Conservation (phyloP, 37 sponge, comb jelly and placozoan genomes). For the Spongilla lacustris region DNA sequence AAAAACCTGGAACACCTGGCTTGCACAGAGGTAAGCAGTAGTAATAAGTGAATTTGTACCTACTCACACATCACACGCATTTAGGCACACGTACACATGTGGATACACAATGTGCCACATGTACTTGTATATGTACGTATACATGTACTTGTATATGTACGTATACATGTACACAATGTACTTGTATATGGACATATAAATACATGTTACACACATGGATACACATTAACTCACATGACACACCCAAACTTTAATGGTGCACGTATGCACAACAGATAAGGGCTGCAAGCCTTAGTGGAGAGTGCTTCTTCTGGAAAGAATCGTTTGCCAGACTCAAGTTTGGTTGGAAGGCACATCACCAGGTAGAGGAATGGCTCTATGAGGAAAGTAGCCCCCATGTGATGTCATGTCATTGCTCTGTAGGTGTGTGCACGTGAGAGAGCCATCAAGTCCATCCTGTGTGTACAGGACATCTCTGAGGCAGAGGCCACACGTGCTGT, state of each 20-base stretch:
- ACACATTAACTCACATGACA: not conserved
- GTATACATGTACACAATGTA: not conserved
- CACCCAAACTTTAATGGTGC: too few relatives aligned
- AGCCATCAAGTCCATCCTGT: constrained; percentile 77
- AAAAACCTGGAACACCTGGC: constrained; percentile 84
- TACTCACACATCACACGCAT: too few relatives aligned
- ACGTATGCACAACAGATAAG: too few relatives aligned
- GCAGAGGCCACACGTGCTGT: constrained; percentile 73
- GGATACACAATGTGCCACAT: too few relatives aligned
- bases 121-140: not conserved
- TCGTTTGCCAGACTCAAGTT: constrained; percentile 86
- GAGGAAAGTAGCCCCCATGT: not conserved
- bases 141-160: not conserved
- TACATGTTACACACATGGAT: not conserved
- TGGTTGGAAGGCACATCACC: constrained; percentile 92
- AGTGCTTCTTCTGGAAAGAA: constrained; percentile 94
- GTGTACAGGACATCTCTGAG: constrained; percentile 72
- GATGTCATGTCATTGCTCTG: not conserved
- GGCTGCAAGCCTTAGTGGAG: constrained; percentile 95
- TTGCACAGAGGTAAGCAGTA: constrained; percentile 77
- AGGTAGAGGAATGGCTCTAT: constrained; percentile 32
- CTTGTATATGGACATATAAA: not conserved
- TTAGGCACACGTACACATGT: too few relatives aligned
- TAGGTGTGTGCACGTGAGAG: constrained; percentile 85
- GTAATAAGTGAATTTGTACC: too few relatives aligned